Evolutionary conservation across 2,797 vertebrate species (phyloP).

Genomic region (Microctenopoma steveboyesi): DNA sequence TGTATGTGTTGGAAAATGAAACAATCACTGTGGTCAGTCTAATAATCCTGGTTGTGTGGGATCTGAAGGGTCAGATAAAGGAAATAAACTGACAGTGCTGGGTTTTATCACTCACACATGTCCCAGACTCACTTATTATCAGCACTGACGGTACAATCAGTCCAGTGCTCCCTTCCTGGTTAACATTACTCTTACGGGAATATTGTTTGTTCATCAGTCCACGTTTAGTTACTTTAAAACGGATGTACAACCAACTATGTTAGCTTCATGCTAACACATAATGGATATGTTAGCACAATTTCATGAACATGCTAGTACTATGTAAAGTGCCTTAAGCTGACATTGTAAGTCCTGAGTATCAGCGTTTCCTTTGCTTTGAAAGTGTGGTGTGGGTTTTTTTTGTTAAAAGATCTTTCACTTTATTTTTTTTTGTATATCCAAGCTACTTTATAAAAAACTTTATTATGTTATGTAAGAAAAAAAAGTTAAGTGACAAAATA

Average conservation of each 20-base stretch:
- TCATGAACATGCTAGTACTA: no score
- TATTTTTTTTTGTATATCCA: not conserved
- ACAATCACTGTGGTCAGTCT: conserved; percentile 44
- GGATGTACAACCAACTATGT: no score
- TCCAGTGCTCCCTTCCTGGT: conserved; percentile 6
- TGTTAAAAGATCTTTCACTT: not conserved
- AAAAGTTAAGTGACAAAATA: no score
- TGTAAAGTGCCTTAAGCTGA: no score
- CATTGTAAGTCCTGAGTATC: not conserved
- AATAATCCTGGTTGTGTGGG: conserved; percentile 52
- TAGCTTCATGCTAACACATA: no score
- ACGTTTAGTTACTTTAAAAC: no score
- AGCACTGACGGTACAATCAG: conserved; percentile 27
- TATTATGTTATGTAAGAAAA: no score
- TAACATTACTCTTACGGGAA: conserved; percentile 2
- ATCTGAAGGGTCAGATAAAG: conserved; percentile 59
- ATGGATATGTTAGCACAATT: no score
- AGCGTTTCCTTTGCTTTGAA: conserved; percentile 26
- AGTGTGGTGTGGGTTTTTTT: not conserved
- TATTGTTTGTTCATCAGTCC: not conserved
- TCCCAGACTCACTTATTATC: conserved; percentile 58
- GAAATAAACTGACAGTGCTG: conserved; percentile 64
- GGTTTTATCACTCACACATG: conserved; percentile 69
- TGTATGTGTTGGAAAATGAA: conserved; percentile 42
- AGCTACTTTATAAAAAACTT: not conserved